Evolutionary conservation across 2,113 vertebrate species (phyloP).

Genomic region (Steatornis caripensis): DNA sequence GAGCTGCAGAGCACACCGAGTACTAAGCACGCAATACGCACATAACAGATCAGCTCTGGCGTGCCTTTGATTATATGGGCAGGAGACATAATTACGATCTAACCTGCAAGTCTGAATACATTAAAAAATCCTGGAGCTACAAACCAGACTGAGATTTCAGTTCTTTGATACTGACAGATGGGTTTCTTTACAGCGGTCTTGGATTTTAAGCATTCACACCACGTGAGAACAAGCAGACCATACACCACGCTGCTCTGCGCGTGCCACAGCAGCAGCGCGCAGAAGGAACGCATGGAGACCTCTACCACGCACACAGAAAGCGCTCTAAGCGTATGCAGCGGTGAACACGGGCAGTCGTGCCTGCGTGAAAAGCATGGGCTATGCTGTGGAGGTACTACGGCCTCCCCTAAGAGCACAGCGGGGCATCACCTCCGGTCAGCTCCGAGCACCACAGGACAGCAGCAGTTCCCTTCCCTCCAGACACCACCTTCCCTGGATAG

Average conservation of each 20-base stretch:
- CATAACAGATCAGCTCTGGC: background rate
- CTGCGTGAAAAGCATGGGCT: background rate
- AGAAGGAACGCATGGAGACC: background rate
- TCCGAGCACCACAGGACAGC: background rate
- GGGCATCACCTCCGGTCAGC: fast-evolving
- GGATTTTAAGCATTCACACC: background rate
- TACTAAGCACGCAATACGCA: background rate
- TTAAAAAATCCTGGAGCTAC: background rate
- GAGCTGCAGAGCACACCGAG: background rate
- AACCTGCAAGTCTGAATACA: background rate
- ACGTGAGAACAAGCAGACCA: background rate
- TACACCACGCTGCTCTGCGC: fast-evolving
- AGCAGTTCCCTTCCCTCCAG: background rate
- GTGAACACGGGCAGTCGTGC: fast-evolving
- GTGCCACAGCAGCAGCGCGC: background rate
- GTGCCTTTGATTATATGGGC: background rate
- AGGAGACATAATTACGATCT: background rate
- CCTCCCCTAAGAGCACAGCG: fast-evolving
- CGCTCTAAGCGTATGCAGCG: fast-evolving
- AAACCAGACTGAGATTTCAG: background rate
- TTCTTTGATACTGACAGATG: fast-evolving
- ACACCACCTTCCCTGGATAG: background rate
- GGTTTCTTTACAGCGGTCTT: background rate
- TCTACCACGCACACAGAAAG: background rate
- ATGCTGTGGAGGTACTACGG: fast-evolving